Conservation (phyloP, 2,888 invertebrate genomes). For the Panzeria rudis region DNA sequence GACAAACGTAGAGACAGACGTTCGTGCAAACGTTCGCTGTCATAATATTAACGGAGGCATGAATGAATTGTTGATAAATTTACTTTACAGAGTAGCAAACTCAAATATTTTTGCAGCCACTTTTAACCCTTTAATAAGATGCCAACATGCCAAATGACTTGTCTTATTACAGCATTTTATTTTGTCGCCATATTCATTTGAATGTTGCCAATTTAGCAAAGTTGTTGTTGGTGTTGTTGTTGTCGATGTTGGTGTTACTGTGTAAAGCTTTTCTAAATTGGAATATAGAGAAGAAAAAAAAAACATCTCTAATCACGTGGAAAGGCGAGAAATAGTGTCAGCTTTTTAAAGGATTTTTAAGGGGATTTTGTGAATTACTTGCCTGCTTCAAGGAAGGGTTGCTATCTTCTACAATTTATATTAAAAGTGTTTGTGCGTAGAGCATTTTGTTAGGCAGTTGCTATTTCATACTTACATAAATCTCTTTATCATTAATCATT, state of each 20-base stretch:
- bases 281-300: conserved; percentile 10
- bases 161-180: conserved; percentile 58
- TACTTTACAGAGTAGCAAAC: conserved; percentile 13
- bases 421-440: neutral
- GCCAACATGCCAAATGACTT: conserved; percentile 68
- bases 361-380: conserved; percentile 54
- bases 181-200: conserved; percentile 73
- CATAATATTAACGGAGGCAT: conserved; percentile 71
- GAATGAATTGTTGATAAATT: conserved; percentile 69
- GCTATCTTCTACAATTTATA: conserved; percentile 34
- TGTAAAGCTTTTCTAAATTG: conserved; percentile 36
- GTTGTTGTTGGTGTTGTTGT: conserved; percentile 49
- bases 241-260: conserved; percentile 30
- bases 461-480: conserved; percentile 51
- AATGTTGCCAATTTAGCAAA: conserved; percentile 75
- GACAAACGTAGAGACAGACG: conserved; percentile 31
- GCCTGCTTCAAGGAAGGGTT: conserved; percentile 76
- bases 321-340: conserved; percentile 82
- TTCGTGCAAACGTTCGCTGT: conserved; percentile 71
- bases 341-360: conserved; percentile 57
- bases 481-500: conserved; percentile 82
- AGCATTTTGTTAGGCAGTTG: conserved; percentile 53
- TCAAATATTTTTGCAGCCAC: conserved; percentile 28
- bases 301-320: conserved; percentile 80
- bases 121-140: conserved; percentile 66